A percentile compares a stretch with the other conserved stretches of the same genome.
Evolutionary conservation across 23 tunicate species (phyloP).

Genomic region (Ascidia mentula): DNA sequence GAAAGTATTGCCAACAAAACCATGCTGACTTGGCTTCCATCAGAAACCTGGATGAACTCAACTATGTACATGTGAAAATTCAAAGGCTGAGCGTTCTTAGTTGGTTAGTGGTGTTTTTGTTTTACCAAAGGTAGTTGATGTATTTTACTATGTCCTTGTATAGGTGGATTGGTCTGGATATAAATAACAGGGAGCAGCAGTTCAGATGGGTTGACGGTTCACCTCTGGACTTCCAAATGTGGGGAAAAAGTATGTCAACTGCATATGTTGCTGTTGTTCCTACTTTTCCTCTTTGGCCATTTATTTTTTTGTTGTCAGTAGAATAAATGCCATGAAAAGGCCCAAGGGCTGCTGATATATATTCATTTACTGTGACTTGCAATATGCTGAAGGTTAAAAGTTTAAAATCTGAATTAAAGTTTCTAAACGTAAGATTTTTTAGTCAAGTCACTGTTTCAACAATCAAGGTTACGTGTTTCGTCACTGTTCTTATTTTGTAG

Average conservation of each 20-base stretch:
- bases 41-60: conserved; percentile 27
- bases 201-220: conserved; percentile 78
- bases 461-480: neutral
- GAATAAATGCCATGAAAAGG: no score
- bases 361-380: no score
- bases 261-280: no score
- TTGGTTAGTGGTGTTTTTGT: conserved; percentile 33
- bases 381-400: no score
- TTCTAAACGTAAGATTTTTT: neutral
- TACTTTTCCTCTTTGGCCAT: no score
- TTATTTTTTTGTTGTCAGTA: no score
- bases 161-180: conserved; percentile 97
- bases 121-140: neutral
- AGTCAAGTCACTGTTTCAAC: neutral
- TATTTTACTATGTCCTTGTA: neutral
- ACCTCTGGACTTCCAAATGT: conserved; percentile 30
- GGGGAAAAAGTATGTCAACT: conserved; percentile 64
- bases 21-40: conserved; percentile 64
- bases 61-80: conserved; percentile 49
- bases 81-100: conserved; percentile 18
- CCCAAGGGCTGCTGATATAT: no score
- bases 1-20: conserved; percentile 30
- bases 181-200: conserved; percentile 64
- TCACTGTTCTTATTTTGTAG: conserved; percentile 23
- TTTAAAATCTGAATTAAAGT: no score